Evolutionary conservation across 2,113 vertebrate genomes (phyloP), one percentile per base, ranked within the genome.

Genomic region (Dicrurus megarhynchus): DNA sequence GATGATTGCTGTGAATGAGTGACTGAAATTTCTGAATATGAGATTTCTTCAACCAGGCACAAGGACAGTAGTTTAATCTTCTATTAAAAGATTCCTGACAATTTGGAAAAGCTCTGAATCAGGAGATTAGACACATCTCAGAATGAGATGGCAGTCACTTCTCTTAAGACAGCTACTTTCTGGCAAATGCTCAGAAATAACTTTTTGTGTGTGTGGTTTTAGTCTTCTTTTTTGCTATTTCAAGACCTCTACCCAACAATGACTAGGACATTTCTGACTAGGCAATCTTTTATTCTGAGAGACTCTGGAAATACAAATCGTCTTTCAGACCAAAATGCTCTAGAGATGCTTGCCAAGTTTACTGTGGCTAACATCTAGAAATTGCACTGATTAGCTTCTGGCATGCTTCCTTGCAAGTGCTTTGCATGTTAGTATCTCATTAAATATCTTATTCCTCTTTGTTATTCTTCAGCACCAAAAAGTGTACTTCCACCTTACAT

Each of bases 1-100:
- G 46, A 90, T 91, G 87, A 94, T 89, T 95, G 67, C 93, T 83
- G 41, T 96, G 67, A 95, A 93, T 93, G 75, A 94, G 49, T 87
- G 57, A 79, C 84, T 94, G 57, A 90, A 65, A 96, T 87, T 93
- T 85, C 61, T 96, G 92, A 91, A 83, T 85, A 81, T 84, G 89
- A 89, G 49, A 65, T 95, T 96, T 96, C 67, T 94, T 94, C 67
- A 93, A 61, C 89, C 55, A 85, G 42, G 65, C 74, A 59, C 19
- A 24, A 87, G 81, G 87, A 79, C 74, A 85, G 93, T 94, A 90
- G 84, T 69, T 94, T 93, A 93, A 90, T 96, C 78, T 93, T 89
- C 89, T 86, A 59, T 97, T 95, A 89, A 89, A 94, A 94, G 84
- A 75, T 80, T 82, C 84, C 78, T 96, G 87, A 33, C 91, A 89